Conservation (phyloP, 2,888 invertebrate genomes). For the Drosophila fungiperda region DNA sequence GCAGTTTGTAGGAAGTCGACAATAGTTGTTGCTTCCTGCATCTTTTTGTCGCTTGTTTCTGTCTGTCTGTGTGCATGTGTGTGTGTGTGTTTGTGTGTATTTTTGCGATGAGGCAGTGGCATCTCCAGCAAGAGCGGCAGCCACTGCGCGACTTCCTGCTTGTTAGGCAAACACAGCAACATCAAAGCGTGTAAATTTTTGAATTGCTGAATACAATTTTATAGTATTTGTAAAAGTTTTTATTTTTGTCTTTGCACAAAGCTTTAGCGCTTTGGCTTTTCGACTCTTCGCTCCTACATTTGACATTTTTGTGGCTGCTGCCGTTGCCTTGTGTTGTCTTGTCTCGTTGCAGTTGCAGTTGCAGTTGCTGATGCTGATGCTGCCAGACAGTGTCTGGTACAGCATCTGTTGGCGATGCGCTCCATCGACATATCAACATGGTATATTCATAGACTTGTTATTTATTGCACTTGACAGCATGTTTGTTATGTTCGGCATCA, state of each 20-base stretch:
- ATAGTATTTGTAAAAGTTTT: constrained; percentile 30
- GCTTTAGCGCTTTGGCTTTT: constrained; percentile 49
- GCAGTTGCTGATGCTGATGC: constrained; percentile 7
- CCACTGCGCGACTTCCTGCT: constrained; percentile 72
- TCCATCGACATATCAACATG: constrained; percentile 43
- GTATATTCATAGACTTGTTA: constrained; percentile 64
- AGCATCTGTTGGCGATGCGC: constrained; percentile 42
- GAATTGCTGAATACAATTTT: constrained; percentile 60
- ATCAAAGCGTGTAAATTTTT: constrained; percentile 58
- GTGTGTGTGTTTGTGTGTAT: constrained; percentile 22
- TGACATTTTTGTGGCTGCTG: constrained; percentile 70
- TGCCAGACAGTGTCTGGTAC: constrained; percentile 21
- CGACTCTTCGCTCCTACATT: constrained; percentile 69
- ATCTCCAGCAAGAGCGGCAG: constrained; percentile 56
- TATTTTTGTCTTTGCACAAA: constrained; percentile 28
- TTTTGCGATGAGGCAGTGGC: constrained; percentile 57
- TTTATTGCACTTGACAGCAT: constrained; percentile 67
- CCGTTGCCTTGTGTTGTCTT: constrained; percentile 10
- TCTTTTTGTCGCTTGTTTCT: constrained; percentile 69
- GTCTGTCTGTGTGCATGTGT: constrained; percentile 16
- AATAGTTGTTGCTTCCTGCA: constrained; percentile 77
- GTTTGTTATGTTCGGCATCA: constrained; percentile 58
- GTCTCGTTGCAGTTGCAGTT: constrained; percentile 14
- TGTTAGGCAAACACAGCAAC: constrained; percentile 72
- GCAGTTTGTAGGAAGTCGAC: constrained; percentile 66